Percentiles rank a stretch among this genome's conserved stretches.
phyloP scores from a whole-genome alignment of 2,888 invertebrate genomes.

The Hofmannophila pseudospretella region DNA sequence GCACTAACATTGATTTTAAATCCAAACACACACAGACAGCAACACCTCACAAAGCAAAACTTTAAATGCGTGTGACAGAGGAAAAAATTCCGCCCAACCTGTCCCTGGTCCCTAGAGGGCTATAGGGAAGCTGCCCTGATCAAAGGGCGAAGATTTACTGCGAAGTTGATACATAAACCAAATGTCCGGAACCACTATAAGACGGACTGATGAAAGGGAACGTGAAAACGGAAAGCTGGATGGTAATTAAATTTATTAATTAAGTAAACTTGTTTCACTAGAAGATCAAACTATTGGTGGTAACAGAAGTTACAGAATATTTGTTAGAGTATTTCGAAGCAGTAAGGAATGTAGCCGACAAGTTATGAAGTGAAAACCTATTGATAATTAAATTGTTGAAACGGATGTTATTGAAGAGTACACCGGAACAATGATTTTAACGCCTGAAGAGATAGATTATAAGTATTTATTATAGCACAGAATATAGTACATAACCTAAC shows the following conservation, averaged over 20 bases:
- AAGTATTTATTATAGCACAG: no score
- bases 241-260: slow-evolving; percentile 2
- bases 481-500: no score
- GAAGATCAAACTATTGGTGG: no score
- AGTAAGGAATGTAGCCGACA: no score
- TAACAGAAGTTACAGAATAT: no score
- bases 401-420: no score
- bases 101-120: slow-evolving; percentile 11
- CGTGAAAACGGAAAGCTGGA: slow-evolving; percentile 24
- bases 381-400: no score
- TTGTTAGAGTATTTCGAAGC: no score
- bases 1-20: no score
- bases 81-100: slow-evolving; percentile 4
- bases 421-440: no score
- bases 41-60: slow-evolving; percentile 12
- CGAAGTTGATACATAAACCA: slow-evolving; percentile 45
- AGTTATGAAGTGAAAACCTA: no score
- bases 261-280: not conserved
- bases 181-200: slow-evolving; percentile 41
- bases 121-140: slow-evolving; percentile 21
- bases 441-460: no score
- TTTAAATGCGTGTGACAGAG: slow-evolving; percentile 23
- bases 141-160: slow-evolving; percentile 47
- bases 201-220: slow-evolving; percentile 36
- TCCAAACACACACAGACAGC: not conserved